A percentile compares a stretch with the other conserved stretches of the same genome.
These are phyloP conservation scores for Phyllotreta striolata DNA, from an alignment of 2,888 invertebrate species.

Conservation along the genomic window DNA sequence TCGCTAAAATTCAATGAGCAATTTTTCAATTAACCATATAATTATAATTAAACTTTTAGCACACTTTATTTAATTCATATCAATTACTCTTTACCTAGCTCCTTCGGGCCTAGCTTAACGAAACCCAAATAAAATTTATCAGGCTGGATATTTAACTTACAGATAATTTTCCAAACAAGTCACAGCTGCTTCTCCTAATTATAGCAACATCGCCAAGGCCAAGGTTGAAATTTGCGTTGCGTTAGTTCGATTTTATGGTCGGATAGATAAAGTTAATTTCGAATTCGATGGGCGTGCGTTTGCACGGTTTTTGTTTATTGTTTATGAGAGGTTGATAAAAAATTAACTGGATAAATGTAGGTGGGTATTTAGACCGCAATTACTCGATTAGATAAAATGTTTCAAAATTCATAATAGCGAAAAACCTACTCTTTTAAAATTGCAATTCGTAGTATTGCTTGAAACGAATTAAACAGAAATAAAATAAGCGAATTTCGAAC, in stretches of 20 bases:
- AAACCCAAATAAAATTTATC: constrained; percentile 9
- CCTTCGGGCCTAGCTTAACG: constrained; percentile 6
- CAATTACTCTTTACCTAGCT: too few relatives aligned
- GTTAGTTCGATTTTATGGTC: constrained; percentile 29
- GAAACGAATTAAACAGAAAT: too few relatives aligned
- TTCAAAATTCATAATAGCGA: too few relatives aligned
- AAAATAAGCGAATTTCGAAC: too few relatives aligned
- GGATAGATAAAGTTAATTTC: constrained; percentile 32
- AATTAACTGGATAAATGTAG: too few relatives aligned
- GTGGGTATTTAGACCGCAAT: too few relatives aligned
- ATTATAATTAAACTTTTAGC: too few relatives aligned
- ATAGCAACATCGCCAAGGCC: constrained; percentile 48
- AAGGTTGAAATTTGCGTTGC: constrained; percentile 44
- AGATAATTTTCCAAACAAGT: constrained; percentile 41
- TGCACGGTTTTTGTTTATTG: constrained; percentile 19
- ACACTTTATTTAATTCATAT: too few relatives aligned
- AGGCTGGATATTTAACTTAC: constrained; percentile 6
- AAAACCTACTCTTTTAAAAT: too few relatives aligned
- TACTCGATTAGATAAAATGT: too few relatives aligned
- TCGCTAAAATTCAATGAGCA: background rate
- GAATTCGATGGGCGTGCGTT: constrained; percentile 16
- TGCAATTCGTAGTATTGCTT: too few relatives aligned
- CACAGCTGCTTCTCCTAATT: constrained; percentile 50
- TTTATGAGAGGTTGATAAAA: background rate
- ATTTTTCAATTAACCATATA: too few relatives aligned